Percentiles rank a stretch among this genome's conserved stretches.
phyloP scores from a whole-genome alignment of 1,140 invertebrate genomes.

The Lordiphosa stackelbergi region DNA sequence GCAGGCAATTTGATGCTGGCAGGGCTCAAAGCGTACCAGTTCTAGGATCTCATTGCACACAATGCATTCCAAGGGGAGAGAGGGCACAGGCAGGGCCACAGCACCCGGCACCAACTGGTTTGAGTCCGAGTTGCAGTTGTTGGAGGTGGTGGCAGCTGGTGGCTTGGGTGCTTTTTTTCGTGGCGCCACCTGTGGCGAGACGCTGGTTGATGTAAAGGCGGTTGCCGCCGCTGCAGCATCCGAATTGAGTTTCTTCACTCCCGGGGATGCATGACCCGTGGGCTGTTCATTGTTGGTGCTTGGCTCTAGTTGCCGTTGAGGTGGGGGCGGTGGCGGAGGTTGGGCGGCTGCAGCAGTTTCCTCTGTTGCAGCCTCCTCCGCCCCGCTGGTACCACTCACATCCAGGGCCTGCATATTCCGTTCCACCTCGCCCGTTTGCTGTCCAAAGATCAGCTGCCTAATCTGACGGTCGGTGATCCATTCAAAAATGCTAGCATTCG shows the following conservation, averaged over 20 bases:
- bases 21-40: constrained; percentile 82
- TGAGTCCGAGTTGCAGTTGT: constrained; percentile 4
- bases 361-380: constrained; percentile 11
- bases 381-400: constrained; percentile 11
- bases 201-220: constrained; percentile 12
- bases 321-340: constrained; percentile 31
- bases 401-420: constrained; percentile 34
- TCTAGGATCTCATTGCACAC: constrained; percentile 85
- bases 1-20: constrained; percentile 86
- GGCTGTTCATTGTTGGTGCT: constrained; percentile 17
- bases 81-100: constrained; percentile 17
- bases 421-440: constrained; percentile 34
- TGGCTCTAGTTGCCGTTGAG: constrained; percentile 27
- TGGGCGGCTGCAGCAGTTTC: constrained; percentile 16
- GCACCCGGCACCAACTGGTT: constrained; percentile 12
- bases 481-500: constrained; percentile 73
- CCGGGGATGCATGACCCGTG: constrained; percentile 43
- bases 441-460: constrained; percentile 64
- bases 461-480: constrained; percentile 74
- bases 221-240: constrained; percentile 33
- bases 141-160: constrained; percentile 28
- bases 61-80: constrained; percentile 81
- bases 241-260: constrained; percentile 63
- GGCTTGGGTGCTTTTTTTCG: constrained; percentile 74
- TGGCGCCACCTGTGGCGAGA: constrained; percentile 59